Conservation (phyloP, 2,888 invertebrate genomes). For the Charanyca ferruginea region DNA sequence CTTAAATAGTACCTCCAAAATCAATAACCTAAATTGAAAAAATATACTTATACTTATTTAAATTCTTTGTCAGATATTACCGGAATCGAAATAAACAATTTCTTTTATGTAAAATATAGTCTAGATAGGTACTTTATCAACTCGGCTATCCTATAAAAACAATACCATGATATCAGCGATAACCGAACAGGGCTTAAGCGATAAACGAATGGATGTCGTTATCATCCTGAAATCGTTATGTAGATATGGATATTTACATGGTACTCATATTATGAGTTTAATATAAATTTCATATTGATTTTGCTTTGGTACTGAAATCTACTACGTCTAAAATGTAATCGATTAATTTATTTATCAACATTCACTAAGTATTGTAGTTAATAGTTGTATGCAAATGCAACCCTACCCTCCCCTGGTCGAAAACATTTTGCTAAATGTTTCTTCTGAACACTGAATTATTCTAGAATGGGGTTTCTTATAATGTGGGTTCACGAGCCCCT, state of each 20-base stretch:
- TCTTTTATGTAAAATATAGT: constrained; percentile 12
- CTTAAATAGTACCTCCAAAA: too few species aligned
- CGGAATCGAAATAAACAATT: constrained; percentile 25
- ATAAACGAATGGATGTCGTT: constrained; percentile 41
- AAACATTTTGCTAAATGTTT: too few species aligned
- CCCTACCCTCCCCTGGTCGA: too few species aligned
- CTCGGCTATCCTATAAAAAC: constrained; percentile 14
- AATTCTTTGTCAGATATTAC: too few species aligned
- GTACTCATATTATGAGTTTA: constrained; percentile 7
- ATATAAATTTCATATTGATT: neutral
- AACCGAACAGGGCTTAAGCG: constrained; percentile 46
- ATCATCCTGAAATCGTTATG: constrained; percentile 37
- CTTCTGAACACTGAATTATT: too few species aligned
- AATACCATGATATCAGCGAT: constrained; percentile 35
- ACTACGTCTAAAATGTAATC: neutral
- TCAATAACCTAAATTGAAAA: neutral
- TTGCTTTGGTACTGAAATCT: neutral
- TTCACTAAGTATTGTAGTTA: too few species aligned
- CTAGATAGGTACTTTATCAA: neutral
- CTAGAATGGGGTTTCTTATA: too few species aligned
- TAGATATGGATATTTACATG: constrained; percentile 30
- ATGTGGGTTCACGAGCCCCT: too few species aligned
- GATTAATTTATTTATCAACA: neutral
- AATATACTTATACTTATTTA: too few species aligned
- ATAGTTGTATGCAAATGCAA: too few species aligned